Evolutionary conservation across 2,888 invertebrate genomes (phyloP).

Genomic region (Stegophylla sp.): DNA sequence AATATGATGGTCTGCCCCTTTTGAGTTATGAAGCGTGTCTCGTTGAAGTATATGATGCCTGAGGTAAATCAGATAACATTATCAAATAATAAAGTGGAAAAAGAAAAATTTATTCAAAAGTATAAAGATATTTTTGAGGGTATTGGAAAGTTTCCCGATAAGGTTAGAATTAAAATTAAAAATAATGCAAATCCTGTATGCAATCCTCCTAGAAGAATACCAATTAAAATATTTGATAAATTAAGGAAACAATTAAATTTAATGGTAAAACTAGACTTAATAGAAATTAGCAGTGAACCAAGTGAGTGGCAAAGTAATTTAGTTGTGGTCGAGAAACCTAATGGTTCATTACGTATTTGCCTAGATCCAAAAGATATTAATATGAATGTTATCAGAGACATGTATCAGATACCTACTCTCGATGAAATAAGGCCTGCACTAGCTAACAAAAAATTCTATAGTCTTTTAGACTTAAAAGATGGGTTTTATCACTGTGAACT

Average conservation of each 20-base stretch:
- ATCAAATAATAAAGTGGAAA: too few species aligned
- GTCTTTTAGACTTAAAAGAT: conserved; percentile 59
- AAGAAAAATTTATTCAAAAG: too few species aligned
- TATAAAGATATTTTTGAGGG: too few species aligned
- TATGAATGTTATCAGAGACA: conserved; percentile 59
- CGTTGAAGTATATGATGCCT: too few species aligned
- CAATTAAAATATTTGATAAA: too few species aligned
- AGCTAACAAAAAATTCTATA: conserved; percentile 58
- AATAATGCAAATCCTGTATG: too few species aligned
- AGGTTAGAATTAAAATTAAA: too few species aligned
- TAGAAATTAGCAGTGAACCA: conserved; percentile 52
- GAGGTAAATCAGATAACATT: too few species aligned
- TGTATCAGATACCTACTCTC: conserved; percentile 60
- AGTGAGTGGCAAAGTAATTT: conserved; percentile 61
- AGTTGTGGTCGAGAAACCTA: conserved; percentile 60
- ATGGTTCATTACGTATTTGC: conserved; percentile 61
- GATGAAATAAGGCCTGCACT: conserved; percentile 60
- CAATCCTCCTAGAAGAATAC: too few species aligned
- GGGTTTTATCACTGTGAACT: conserved; percentile 61
- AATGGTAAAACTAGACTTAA: conserved; percentile 1
- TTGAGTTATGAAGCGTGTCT: too few species aligned
- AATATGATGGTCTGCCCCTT: too few species aligned
- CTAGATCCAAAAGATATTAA: conserved; percentile 61
- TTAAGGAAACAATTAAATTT: neutral
- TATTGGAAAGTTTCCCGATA: too few species aligned